Conservation (phyloP, 37 sponge, comb jelly and placozoan species). For the Bolinopsis microptera region DNA sequence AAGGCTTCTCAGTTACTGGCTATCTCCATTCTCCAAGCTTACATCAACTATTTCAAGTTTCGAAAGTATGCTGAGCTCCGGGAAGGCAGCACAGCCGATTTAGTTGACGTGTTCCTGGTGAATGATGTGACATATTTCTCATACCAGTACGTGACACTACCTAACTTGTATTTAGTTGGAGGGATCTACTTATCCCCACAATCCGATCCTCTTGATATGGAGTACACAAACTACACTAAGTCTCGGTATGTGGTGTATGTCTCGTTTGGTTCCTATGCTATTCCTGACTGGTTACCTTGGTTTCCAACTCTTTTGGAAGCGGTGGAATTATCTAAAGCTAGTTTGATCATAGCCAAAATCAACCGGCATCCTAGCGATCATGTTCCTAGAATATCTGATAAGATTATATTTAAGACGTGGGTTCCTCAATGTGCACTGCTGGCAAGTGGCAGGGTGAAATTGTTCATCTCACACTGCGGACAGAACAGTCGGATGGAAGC, state of each 20-base stretch:
- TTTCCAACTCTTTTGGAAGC: background rate
- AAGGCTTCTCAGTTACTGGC: background rate
- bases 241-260: background rate
- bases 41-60: background rate
- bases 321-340: too few species aligned
- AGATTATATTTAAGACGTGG: too few species aligned
- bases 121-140: background rate
- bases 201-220: background rate
- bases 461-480: background rate
- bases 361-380: background rate
- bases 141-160: background rate
- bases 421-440: background rate
- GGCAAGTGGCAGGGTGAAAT: background rate
- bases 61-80: too few species aligned
- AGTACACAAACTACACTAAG: too few species aligned
- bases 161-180: background rate
- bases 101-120: background rate
- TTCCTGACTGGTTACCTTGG: background rate
- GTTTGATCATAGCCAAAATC: too few species aligned
- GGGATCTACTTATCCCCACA: background rate
- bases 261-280: background rate
- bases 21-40: background rate
- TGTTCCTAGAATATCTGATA: background rate
- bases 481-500: slow-evolving; percentile 11
- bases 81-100: background rate